phyloP scores from a whole-genome alignment of 2,113 vertebrate genomes.

The Melospiza georgiana region DNA sequence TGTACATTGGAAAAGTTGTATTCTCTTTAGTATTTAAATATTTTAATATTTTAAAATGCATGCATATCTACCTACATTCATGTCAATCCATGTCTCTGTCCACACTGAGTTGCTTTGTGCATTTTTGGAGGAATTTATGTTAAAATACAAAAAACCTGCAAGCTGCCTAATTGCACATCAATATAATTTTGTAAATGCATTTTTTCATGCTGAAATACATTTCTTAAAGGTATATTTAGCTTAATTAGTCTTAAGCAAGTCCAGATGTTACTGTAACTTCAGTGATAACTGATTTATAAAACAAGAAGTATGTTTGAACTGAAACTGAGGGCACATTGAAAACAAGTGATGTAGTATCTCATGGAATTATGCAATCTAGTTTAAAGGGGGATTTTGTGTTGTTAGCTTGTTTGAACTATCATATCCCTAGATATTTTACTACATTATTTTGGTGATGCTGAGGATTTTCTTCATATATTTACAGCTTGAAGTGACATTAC shows the following conservation, averaged over 20 bases:
- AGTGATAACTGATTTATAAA: not conserved
- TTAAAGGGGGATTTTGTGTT: not conserved
- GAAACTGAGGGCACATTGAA: not conserved
- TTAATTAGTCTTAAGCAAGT: not conserved
- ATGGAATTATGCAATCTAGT: not conserved
- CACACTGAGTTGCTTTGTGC: not conserved
- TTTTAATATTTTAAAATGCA: not conserved
- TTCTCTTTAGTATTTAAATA: not conserved
- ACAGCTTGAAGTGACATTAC: not conserved
- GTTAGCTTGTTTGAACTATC: not conserved
- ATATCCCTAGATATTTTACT: not conserved
- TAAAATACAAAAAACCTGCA: not conserved
- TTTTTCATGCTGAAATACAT: not conserved
- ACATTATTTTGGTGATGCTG: not conserved
- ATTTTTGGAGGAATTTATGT: not conserved
- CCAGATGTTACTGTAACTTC: not conserved
- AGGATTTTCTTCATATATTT: not conserved
- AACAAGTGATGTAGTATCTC: not conserved
- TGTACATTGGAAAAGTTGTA: not conserved
- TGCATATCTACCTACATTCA: not conserved
- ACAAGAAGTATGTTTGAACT: not conserved
- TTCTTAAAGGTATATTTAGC: not conserved
- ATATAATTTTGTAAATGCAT: not conserved
- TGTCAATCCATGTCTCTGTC: not conserved
- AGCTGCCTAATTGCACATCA: not conserved